Conservation (phyloP, 2,113 vertebrate species). For the Thalassarche chlororhynchos region DNA sequence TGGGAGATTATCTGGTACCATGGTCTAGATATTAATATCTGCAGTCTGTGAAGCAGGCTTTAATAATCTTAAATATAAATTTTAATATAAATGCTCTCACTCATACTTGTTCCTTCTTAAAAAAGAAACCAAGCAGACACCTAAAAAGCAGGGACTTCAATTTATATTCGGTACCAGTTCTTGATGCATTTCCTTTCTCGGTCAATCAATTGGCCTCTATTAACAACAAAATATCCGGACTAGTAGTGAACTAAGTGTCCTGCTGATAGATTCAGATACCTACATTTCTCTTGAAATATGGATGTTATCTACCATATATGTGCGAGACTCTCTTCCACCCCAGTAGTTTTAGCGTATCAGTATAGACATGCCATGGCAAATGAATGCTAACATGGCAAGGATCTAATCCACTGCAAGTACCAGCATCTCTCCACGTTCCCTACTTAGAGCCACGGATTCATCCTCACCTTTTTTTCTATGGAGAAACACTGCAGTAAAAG, state of each 20-base stretch:
- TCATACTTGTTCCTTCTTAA: not conserved
- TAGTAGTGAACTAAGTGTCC: not conserved
- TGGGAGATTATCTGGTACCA: constrained; percentile 31
- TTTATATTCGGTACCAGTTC: not conserved
- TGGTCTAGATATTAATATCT: constrained; percentile 21
- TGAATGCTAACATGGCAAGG: not conserved
- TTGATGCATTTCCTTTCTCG: not conserved
- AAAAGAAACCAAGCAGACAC: not conserved
- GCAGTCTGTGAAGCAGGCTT: not conserved
- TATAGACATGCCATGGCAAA: not conserved
- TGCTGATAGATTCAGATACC: not conserved
- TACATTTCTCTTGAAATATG: not conserved
- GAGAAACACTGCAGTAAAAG: not conserved
- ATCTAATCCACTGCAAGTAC: not conserved
- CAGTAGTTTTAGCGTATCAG: not conserved
- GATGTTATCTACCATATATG: not conserved
- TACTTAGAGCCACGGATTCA: not conserved
- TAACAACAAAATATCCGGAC: not conserved
- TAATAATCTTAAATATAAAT: constrained; percentile 46
- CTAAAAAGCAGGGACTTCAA: not conserved
- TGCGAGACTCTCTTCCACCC: not conserved
- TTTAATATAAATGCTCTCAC: constrained; percentile 25
- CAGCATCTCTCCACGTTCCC: not conserved
- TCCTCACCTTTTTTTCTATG: not conserved
- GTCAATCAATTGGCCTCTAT: not conserved